phyloP scores from a whole-genome alignment of 2,888 invertebrate species.

The Leistus spinibarbis region DNA sequence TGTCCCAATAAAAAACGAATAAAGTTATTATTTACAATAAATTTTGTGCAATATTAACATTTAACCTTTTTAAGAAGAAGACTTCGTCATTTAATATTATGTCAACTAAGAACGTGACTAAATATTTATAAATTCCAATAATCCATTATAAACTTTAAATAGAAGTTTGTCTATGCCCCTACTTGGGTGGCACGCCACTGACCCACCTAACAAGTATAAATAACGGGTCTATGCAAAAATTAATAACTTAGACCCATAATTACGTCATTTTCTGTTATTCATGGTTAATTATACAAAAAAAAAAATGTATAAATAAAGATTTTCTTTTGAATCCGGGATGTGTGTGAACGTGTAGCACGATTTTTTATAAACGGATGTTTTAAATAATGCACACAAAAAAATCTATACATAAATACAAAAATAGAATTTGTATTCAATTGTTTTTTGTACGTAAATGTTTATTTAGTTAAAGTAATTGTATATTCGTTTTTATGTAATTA shows the following conservation, averaged over 20 bases:
- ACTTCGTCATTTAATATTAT: no score
- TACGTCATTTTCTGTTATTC: slow-evolving; percentile 20
- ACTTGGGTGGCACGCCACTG: not conserved
- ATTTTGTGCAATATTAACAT: no score
- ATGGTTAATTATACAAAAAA: slow-evolving; percentile 15
- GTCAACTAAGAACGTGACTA: no score
- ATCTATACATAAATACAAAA: not conserved
- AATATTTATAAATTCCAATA: no score
- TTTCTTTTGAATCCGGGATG: slow-evolving; percentile 3
- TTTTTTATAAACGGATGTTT: not conserved
- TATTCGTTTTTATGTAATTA: no score
- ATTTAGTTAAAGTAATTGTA: no score
- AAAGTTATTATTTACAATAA: no score
- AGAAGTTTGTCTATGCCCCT: no score
- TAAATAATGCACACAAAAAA: not conserved
- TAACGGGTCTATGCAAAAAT: not conserved
- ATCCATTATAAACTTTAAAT: no score
- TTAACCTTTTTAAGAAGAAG: no score
- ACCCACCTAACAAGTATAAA: not conserved
- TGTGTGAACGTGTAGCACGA: not conserved
- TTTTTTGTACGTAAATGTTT: no score
- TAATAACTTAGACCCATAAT: slow-evolving; percentile 1
- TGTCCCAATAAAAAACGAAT: no score
- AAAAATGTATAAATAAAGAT: slow-evolving; percentile 3
- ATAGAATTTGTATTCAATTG: not conserved